Evolutionary conservation across 1,140 invertebrate species (phyloP).

Genomic region (Helicorthomorpha holstii): DNA sequence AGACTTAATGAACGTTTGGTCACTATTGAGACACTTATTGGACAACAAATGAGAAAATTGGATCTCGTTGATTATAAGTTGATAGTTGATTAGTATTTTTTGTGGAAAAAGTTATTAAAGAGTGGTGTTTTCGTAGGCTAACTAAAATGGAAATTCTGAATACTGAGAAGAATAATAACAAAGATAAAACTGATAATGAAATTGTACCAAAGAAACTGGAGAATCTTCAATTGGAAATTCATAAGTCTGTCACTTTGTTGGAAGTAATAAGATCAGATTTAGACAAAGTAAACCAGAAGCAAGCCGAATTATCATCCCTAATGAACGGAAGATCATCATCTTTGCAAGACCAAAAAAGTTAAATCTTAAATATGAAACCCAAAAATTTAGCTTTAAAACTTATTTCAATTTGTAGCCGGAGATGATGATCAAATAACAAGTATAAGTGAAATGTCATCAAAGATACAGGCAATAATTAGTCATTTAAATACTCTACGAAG

Average conservation of each 20-base stretch:
- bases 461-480: neutral
- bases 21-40: conserved; percentile 24
- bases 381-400: conserved; percentile 12
- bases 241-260: conserved; percentile 13
- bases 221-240: conserved; percentile 17
- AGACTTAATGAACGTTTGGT: conserved; percentile 26
- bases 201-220: conserved; percentile 15
- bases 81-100: conserved; percentile 9
- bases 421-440: too few species aligned
- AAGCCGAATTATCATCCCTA: conserved; percentile 7
- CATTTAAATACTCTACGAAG: neutral
- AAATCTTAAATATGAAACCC: neutral
- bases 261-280: conserved; percentile 18
- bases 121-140: conserved; percentile 12
- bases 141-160: conserved; percentile 21
- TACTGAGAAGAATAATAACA: conserved; percentile 18
- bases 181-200: conserved; percentile 15
- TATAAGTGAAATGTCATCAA: too few species aligned
- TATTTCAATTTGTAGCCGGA: conserved; percentile 2
- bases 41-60: conserved; percentile 25
- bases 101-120: neutral
- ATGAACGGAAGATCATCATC: neutral
- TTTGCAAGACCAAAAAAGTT: neutral
- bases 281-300: conserved; percentile 13
- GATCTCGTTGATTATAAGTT: conserved; percentile 31